A percentile compares a stretch with the other conserved stretches of the same genome.
Conservation (phyloP, 2,888 invertebrate species). For the Catocala nupta region DNA sequence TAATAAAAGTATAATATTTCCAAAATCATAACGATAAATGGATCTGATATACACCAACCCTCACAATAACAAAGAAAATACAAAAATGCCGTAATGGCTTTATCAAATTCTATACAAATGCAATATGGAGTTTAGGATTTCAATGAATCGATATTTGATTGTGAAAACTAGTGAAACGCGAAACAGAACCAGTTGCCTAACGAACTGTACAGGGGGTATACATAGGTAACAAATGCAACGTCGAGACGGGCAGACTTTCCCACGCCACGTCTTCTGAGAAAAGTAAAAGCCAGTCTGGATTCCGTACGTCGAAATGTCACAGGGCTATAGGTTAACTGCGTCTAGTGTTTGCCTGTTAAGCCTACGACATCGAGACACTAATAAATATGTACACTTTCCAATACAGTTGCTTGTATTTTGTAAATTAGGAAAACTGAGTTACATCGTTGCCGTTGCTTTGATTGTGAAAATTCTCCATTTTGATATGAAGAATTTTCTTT, state of each 20-base stretch:
- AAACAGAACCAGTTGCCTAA: slow-evolving; percentile 9
- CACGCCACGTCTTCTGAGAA: slow-evolving; percentile 51
- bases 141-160: too few species aligned
- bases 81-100: slow-evolving; percentile 13
- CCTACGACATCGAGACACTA: slow-evolving; percentile 11
- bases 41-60: slow-evolving; percentile 18
- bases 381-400: slow-evolving; percentile 11
- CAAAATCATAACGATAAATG: slow-evolving; percentile 12
- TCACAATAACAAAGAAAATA: slow-evolving; percentile 12
- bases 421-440: neutral
- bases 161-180: neutral
- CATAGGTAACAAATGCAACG: slow-evolving; percentile 21
- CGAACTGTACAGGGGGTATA: slow-evolving; percentile 5
- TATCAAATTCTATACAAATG: neutral
- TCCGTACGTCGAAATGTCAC: slow-evolving; percentile 62
- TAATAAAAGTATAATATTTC: slow-evolving; percentile 1
- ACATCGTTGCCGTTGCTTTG: too few species aligned
- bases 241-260: slow-evolving; percentile 44
- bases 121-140: too few species aligned
- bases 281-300: slow-evolving; percentile 55
- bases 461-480: neutral
- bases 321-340: slow-evolving; percentile 62
- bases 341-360: slow-evolving; percentile 39
- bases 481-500: too few species aligned
- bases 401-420: neutral